Conservation (phyloP, 2,888 invertebrate species). For the Harpalus rufipes region DNA sequence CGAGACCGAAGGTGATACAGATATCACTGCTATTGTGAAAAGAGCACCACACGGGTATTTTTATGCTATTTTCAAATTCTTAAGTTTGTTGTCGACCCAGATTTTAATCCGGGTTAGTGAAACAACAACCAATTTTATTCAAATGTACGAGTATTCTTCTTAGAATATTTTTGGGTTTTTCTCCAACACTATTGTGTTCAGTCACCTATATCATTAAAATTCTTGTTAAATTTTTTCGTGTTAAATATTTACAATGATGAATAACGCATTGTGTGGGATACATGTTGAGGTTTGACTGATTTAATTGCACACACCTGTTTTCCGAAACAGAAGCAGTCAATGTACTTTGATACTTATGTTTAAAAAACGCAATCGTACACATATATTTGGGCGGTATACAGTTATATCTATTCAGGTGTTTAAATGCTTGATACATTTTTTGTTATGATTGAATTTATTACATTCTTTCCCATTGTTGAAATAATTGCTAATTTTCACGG, state of each 20-base stretch:
- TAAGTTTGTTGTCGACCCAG: no score
- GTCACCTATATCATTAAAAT: not conserved
- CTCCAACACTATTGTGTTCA: not conserved
- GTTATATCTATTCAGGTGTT: slow-evolving; percentile 10
- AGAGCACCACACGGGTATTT: no score
- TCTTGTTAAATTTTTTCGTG: not conserved
- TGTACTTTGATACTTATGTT: slow-evolving; percentile 19
- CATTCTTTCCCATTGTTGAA: not conserved
- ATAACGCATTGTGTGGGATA: not conserved
- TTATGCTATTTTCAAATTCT: no score
- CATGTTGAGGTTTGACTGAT: slow-evolving; percentile 13
- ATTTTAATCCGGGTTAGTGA: no score
- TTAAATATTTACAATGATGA: not conserved
- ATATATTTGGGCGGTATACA: not conserved
- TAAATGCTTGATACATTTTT: slow-evolving; percentile 1
- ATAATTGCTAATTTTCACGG: slow-evolving; percentile 2
- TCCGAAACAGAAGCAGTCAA: slow-evolving; percentile 7
- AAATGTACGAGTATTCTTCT: not conserved
- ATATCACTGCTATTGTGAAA: no score
- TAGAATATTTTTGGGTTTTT: not conserved
- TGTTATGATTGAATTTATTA: not conserved
- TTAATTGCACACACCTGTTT: slow-evolving; percentile 31
- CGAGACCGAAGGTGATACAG: no score
- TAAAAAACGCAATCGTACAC: not conserved
- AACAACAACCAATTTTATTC: no score